Percentiles rank a stretch among this genome's conserved stretches.
These are phyloP conservation scores for Hydrophis major DNA, from an alignment of 2,797 vertebrate species.

Conservation along the genomic window DNA sequence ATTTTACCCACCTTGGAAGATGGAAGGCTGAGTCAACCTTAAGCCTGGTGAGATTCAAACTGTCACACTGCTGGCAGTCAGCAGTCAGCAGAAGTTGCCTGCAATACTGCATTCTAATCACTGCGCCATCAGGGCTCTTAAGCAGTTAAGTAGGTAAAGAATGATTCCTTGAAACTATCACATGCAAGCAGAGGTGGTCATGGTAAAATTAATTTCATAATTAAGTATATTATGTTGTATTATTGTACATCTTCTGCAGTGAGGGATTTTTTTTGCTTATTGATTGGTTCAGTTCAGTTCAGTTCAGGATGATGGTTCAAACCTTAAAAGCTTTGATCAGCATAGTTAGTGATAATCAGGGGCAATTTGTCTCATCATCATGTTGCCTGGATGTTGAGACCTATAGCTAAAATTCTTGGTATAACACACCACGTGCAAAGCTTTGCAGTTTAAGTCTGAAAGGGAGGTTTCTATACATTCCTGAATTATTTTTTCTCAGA, in stretches of 20 bases:
- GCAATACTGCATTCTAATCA: too few species aligned
- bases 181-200: neutral
- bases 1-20: too few species aligned
- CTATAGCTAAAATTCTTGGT: neutral
- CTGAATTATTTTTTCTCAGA: neutral
- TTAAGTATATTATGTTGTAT: neutral
- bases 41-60: too few species aligned
- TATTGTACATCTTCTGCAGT: neutral
- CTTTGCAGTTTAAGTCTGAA: neutral
- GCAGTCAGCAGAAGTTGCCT: too few species aligned
- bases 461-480: neutral
- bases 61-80: too few species aligned
- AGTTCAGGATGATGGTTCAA: neutral
- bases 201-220: neutral
- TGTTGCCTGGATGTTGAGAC: neutral
- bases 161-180: neutral
- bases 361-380: neutral
- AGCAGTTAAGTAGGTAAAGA: neutral
- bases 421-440: neutral
- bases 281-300: neutral
- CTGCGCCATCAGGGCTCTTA: too few species aligned
- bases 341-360: neutral
- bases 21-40: too few species aligned
- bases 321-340: neutral
- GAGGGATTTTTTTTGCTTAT: neutral